These are phyloP conservation scores for Phrynocephalus versicolor DNA, from an alignment of 2,113 vertebrate species.

Conservation along the genomic window DNA sequence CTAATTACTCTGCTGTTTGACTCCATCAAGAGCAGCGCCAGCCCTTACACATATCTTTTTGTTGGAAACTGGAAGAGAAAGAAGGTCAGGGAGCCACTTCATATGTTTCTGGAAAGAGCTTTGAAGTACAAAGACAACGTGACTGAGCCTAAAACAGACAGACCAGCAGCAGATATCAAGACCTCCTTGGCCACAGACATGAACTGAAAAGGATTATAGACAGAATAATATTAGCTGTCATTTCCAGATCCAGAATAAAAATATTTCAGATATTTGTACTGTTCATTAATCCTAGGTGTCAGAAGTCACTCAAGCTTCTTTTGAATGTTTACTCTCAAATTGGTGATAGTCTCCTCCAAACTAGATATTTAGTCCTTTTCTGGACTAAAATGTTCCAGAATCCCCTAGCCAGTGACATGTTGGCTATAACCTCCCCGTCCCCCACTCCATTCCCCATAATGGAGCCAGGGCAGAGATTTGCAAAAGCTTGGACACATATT, in stretches of 20 bases:
- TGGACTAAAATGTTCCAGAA: too few relatives aligned
- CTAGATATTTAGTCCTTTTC: too few relatives aligned
- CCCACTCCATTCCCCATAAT: too few relatives aligned
- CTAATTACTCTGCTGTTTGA: conserved; percentile 45
- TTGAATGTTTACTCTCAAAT: not conserved
- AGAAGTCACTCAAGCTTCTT: not conserved
- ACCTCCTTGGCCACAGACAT: not conserved
- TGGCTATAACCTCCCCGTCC: too few relatives aligned
- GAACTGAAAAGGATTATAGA: not conserved
- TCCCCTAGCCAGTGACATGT: too few relatives aligned
- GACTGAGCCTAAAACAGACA: accelerated
- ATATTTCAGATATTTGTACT: not conserved
- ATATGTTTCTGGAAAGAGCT: not conserved
- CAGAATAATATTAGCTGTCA: not conserved
- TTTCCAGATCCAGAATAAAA: not conserved
- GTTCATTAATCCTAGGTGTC: not conserved
- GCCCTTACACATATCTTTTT: not conserved
- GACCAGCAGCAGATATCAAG: not conserved
- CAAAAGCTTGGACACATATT: not conserved
- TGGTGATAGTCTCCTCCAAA: not conserved
- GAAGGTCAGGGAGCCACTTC: not conserved
- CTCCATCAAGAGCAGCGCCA: not conserved
- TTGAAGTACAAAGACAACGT: not conserved
- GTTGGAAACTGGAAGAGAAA: not conserved
- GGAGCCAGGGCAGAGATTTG: not conserved